Evolutionary conservation across 2,888 invertebrate species (phyloP).

Genomic region (Drosophila acutilabella): DNA sequence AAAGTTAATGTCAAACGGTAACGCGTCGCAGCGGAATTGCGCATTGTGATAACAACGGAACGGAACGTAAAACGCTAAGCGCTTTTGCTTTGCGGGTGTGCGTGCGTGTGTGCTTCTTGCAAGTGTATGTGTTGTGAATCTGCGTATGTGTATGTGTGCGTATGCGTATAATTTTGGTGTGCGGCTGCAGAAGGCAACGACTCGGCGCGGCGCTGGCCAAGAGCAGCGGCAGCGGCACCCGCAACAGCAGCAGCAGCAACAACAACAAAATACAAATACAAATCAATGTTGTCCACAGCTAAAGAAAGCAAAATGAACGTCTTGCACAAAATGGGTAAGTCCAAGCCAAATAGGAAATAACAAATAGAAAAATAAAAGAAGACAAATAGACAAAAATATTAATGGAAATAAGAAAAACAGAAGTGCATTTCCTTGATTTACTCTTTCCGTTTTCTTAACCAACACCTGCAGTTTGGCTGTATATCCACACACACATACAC

Average conservation of each 20-base stretch:
- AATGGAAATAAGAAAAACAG: conserved; percentile 10
- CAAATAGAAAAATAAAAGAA: not conserved
- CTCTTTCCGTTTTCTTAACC: conserved; percentile 28
- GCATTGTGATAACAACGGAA: conserved; percentile 57
- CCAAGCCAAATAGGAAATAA: not conserved
- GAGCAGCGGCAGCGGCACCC: conserved; percentile 35
- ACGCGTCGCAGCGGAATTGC: conserved; percentile 43
- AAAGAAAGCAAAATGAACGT: conserved; percentile 67
- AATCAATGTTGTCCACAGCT: conserved; percentile 53
- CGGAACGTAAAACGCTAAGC: conserved; percentile 44
- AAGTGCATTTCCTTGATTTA: conserved; percentile 20
- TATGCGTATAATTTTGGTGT: conserved; percentile 61
- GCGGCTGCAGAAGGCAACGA: conserved; percentile 69
- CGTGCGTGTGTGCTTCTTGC: conserved; percentile 23
- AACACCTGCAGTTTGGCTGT: conserved; percentile 40
- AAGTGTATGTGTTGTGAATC: conserved; percentile 49
- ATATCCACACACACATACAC: conserved; percentile 5
- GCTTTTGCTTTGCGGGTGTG: conserved; percentile 60
- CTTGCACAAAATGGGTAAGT: conserved; percentile 76
- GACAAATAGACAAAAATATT: not conserved
- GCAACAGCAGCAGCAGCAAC: conserved; percentile 19
- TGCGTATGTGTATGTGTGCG: conserved; percentile 58
- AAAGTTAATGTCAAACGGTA: conserved; percentile 51
- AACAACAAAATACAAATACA: conserved; percentile 38
- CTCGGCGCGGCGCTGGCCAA: conserved; percentile 53